These are phyloP conservation scores for Acromyrmex heyeri DNA, from an alignment of 1,140 invertebrate genomes.

Conservation along the genomic window DNA sequence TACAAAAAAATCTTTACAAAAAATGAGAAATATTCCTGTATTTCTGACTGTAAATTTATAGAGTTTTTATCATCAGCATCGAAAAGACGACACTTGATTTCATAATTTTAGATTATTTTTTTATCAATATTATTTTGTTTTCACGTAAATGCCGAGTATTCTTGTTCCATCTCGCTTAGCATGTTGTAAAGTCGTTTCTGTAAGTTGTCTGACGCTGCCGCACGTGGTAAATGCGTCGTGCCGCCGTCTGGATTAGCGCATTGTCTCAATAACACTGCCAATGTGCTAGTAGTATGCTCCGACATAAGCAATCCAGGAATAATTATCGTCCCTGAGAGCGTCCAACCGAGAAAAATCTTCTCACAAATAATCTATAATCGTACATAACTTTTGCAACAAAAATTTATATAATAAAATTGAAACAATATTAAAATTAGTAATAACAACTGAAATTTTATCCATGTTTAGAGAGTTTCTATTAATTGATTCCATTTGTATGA, in stretches of 20 bases:
- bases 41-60: too few relatives aligned
- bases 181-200: constrained; percentile 86
- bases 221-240: constrained; percentile 82
- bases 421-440: neutral
- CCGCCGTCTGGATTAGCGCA: constrained; percentile 87
- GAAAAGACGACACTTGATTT: neutral
- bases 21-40: too few relatives aligned
- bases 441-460: constrained; percentile 2
- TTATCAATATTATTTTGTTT: neutral
- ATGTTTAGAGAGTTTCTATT: neutral
- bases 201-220: constrained; percentile 81
- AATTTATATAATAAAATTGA: neutral
- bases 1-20: too few relatives aligned
- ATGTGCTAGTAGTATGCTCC: constrained; percentile 86
- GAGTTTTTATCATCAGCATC: neutral
- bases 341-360: constrained; percentile 89
- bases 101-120: neutral
- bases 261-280: constrained; percentile 87
- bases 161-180: constrained; percentile 85
- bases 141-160: constrained; percentile 66
- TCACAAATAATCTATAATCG: constrained; percentile 88
- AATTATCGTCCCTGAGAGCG: constrained; percentile 88
- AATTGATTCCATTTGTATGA: neutral
- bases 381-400: neutral
- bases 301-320: constrained; percentile 89